phyloP scores from a whole-genome alignment of 2,888 invertebrate species.

The Pilophorus perplexus region DNA sequence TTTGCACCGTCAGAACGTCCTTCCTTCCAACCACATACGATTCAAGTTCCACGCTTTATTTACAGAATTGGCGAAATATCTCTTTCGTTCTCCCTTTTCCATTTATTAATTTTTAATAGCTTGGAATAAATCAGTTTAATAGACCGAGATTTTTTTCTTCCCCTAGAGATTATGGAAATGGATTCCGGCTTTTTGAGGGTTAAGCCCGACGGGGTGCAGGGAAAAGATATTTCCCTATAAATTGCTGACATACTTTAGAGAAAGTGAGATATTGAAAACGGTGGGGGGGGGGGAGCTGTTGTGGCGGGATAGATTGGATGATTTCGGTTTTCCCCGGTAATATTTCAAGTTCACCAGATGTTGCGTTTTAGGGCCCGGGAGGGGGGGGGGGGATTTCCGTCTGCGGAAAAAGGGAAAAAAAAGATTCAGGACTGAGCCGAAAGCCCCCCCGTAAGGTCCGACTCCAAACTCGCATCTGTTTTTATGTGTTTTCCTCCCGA shows the following conservation, averaged over 20 bases:
- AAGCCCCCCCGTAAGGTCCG: no score
- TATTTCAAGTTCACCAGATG: conserved; percentile 38
- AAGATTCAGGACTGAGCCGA: no score
- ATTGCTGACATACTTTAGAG: conserved; percentile 31
- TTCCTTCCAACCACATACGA: no score
- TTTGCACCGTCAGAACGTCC: no score
- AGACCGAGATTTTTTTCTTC: conserved; percentile 10
- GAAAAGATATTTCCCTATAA: conserved; percentile 29
- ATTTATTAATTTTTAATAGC: not conserved
- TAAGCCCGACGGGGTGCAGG: not conserved
- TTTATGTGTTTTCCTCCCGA: conserved; percentile 19
- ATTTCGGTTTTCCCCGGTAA: conserved; percentile 34
- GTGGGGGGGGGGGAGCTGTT: not conserved
- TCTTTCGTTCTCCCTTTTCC: no score
- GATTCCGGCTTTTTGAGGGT: conserved; percentile 3
- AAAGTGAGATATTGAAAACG: conserved; percentile 30
- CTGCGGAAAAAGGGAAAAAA: conserved; percentile 17
- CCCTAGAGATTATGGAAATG: conserved; percentile 18
- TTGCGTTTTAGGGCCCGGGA: no score
- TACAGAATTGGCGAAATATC: no score
- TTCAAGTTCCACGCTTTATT: no score
- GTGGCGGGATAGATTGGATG: conserved; percentile 31
- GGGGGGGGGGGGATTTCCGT: not conserved
- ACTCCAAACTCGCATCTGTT: conserved; percentile 31
- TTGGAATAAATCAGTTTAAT: conserved; percentile 17